Evolutionary conservation across 1,140 invertebrate species (phyloP).

Genomic region (Mercenaria mercenaria): DNA sequence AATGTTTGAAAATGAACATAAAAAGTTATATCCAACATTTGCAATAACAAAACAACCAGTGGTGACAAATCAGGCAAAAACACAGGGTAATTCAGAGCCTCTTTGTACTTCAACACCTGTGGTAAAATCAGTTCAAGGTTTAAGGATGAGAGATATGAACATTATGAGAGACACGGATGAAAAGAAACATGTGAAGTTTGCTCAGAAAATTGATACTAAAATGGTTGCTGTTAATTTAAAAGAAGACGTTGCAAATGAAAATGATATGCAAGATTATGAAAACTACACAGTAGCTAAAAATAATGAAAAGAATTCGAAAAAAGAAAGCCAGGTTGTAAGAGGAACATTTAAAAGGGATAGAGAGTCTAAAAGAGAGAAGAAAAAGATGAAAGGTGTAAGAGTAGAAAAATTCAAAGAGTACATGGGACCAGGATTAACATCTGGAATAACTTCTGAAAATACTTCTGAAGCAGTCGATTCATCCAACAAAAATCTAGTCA

Average conservation of each 20-base stretch:
- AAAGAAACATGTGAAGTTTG: not conserved
- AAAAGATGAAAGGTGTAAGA: slow-evolving; percentile 52
- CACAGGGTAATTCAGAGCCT: slow-evolving; percentile 6
- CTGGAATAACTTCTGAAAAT: not conserved
- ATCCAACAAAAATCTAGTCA: not conserved
- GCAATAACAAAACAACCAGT: not conserved
- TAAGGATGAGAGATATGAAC: slow-evolving; percentile 55
- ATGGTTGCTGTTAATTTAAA: not conserved
- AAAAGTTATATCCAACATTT: not conserved
- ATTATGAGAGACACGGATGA: not conserved
- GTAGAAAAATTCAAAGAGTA: slow-evolving; percentile 65
- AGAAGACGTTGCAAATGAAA: not conserved
- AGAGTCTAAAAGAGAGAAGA: slow-evolving; percentile 47
- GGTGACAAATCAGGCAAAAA: not conserved
- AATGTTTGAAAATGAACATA: not conserved
- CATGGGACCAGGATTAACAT: slow-evolving; percentile 57
- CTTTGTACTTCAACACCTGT: slow-evolving; percentile 52
- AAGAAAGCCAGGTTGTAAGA: not conserved
- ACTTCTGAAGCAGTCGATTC: not conserved
- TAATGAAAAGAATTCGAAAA: not conserved
- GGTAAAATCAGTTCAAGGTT: slow-evolving; percentile 15
- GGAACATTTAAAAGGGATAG: slow-evolving; percentile 16
- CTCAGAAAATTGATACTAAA: slow-evolving; percentile 1
- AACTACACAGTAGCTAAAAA: not conserved
- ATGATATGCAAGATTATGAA: not conserved